phyloP scores from a whole-genome alignment of 2,113 vertebrate species.

The Buteo buteo region DNA sequence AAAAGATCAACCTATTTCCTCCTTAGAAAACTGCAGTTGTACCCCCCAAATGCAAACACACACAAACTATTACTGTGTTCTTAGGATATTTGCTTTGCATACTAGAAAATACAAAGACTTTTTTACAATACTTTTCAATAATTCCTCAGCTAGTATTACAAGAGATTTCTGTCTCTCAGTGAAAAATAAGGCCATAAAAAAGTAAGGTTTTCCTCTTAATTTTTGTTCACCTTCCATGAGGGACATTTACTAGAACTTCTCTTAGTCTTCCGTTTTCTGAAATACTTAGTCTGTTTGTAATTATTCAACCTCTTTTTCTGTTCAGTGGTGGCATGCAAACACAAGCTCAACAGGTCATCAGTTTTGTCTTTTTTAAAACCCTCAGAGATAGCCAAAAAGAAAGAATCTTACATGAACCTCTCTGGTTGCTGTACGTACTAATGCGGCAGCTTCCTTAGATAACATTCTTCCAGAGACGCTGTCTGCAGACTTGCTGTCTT shows the following conservation, averaged over 20 bases:
- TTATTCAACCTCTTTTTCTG: background rate
- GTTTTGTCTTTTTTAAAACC: background rate
- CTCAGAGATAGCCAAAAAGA: background rate
- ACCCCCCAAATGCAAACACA: rapidly evolving
- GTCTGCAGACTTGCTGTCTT: background rate
- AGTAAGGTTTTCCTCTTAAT: background rate
- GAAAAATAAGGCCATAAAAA: background rate
- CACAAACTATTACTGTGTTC: background rate
- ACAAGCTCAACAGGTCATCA: background rate
- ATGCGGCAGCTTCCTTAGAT: rapidly evolving
- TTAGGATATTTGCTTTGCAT: background rate
- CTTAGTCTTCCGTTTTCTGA: background rate
- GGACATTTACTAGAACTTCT: background rate
- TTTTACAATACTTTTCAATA: background rate
- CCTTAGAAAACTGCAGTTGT: background rate
- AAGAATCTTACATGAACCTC: background rate
- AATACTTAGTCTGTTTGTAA: background rate
- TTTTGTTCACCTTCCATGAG: background rate
- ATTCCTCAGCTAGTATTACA: background rate
- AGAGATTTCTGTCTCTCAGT: background rate
- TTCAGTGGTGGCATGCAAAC: background rate
- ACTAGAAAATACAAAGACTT: background rate
- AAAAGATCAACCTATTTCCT: background rate
- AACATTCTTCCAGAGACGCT: rapidly evolving
- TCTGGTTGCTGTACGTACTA: background rate